A percentile compares a stretch with the other conserved stretches of the same genome.
Conservation (phyloP, 2,888 invertebrate genomes). For the Drosophila parthenogenetica region DNA sequence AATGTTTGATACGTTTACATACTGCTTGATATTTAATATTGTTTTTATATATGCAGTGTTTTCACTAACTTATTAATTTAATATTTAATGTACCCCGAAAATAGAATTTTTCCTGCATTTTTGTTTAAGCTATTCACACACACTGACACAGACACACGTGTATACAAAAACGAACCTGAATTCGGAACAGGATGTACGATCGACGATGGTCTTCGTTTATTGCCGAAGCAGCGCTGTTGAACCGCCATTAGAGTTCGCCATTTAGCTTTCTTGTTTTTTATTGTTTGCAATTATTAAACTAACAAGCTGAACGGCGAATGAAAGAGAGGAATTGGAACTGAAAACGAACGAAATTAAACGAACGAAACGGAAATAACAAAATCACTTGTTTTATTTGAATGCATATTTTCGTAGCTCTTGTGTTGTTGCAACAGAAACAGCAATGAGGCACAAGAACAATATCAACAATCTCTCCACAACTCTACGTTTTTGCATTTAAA, state of each 20-base stretch:
- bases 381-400: conserved; percentile 43
- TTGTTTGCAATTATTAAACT: neutral
- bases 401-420: conserved; percentile 40
- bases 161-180: neutral
- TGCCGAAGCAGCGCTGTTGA: conserved; percentile 27
- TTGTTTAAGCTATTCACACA: neutral
- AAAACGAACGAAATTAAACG: conserved; percentile 12
- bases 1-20: too few relatives aligned
- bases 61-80: too few relatives aligned
- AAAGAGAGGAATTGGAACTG: conserved; percentile 1
- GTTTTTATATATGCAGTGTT: too few relatives aligned
- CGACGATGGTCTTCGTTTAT: conserved; percentile 33
- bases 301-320: conserved; percentile 3
- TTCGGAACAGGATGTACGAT: conserved; percentile 42
- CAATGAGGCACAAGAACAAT: conserved; percentile 22
- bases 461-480: conserved; percentile 26
- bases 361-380: conserved; percentile 53
- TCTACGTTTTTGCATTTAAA: conserved; percentile 65
- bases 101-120: neutral
- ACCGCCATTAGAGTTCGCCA: conserved; percentile 42
- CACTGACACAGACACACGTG: neutral
- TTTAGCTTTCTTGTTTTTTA: conserved; percentile 29
- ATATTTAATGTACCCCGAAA: neutral
- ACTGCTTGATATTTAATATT: too few relatives aligned
- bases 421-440: conserved; percentile 39